A percentile compares a stretch with the other conserved stretches of the same genome.
phyloP scores from a whole-genome alignment of 2,888 invertebrate species.

The Drosophila flavopinicola region DNA sequence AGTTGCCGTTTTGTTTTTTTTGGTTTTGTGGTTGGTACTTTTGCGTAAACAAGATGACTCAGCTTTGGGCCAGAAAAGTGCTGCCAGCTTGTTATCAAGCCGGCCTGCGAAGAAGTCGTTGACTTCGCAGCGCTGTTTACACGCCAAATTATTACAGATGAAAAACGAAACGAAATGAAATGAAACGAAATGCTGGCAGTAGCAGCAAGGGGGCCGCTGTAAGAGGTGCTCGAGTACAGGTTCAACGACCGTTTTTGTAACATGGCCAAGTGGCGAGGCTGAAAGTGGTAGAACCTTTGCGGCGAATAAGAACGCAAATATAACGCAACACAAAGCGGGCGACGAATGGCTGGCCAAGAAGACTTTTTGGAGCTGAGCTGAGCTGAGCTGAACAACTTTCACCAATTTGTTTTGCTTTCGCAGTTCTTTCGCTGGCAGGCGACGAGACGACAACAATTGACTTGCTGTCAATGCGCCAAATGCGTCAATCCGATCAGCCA shows the following conservation, averaged over 20 bases:
- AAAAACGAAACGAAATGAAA: constrained; percentile 67
- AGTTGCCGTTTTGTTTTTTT: constrained; percentile 24
- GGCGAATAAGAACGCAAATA: constrained; percentile 79
- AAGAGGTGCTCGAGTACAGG: constrained; percentile 38
- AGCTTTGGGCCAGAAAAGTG: constrained; percentile 36
- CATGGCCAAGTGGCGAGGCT: constrained; percentile 44
- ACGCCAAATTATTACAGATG: constrained; percentile 79
- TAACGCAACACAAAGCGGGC: constrained; percentile 59
- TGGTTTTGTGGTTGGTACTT: constrained; percentile 28
- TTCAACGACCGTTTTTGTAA: constrained; percentile 78
- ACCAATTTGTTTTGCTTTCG: constrained; percentile 84
- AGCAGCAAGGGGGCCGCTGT: constrained; percentile 7
- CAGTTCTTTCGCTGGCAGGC: constrained; percentile 61
- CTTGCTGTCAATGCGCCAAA: constrained; percentile 68
- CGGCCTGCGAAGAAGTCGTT: constrained; percentile 63
- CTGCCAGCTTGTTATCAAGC: constrained; percentile 30
- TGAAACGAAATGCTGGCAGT: no score
- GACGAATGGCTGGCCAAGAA: constrained; percentile 66
- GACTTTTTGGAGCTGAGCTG: constrained; percentile 57
- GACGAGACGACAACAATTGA: constrained; percentile 70
- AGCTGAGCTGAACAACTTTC: constrained; percentile 83
- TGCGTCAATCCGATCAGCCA: constrained; percentile 58
- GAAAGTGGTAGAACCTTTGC: constrained; percentile 45
- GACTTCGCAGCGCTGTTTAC: constrained; percentile 67
- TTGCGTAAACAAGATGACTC: constrained; percentile 66